Conservation (phyloP, 2,888 invertebrate genomes). For the Nemoura dubitans region DNA sequence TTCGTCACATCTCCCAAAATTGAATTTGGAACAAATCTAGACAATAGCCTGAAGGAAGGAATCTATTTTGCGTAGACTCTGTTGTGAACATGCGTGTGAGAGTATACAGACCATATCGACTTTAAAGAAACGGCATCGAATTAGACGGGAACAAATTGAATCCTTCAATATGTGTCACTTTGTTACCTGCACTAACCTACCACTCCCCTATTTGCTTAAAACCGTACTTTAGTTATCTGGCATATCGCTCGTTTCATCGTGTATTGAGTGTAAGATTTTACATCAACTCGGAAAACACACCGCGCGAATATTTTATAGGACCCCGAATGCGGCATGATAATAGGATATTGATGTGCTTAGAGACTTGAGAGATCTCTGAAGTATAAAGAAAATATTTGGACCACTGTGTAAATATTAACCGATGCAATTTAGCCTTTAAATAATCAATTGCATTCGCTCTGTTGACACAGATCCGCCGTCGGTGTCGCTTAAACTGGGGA, state of each 20-base stretch:
- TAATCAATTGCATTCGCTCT: neutral
- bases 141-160: neutral
- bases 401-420: conserved; percentile 21
- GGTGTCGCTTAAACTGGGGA: conserved; percentile 76
- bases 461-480: conserved; percentile 73
- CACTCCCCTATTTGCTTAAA: neutral
- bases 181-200: neutral
- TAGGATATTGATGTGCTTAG: neutral
- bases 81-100: neutral
- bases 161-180: neutral
- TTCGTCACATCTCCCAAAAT: conserved; percentile 7
- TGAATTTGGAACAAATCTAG: neutral
- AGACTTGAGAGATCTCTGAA: neutral
- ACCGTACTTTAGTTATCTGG: neutral
- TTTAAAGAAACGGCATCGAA: neutral
- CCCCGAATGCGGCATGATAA: neutral
- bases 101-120: neutral
- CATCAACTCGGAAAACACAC: neutral
- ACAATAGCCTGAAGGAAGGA: neutral
- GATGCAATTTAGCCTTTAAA: neutral
- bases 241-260: neutral
- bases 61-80: neutral
- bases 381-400: neutral
- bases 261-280: neutral
- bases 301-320: neutral